Conservation (phyloP, 2,113 vertebrate species). For the Barnardius zonarius region DNA sequence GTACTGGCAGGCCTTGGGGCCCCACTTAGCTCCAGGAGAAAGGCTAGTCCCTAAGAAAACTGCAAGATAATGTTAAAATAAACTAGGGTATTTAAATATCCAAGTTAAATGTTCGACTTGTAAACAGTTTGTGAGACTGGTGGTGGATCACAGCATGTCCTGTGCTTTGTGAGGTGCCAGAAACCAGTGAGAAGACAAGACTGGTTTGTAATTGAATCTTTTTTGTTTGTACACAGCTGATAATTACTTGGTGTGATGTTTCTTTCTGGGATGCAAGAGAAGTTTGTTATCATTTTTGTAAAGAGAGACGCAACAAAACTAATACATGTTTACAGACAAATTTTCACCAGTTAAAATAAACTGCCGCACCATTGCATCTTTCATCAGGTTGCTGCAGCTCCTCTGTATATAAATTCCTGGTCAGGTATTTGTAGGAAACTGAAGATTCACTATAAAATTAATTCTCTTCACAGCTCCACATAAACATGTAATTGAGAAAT, state of each 20-base stretch:
- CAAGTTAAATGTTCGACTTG: background rate
- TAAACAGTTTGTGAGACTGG: background rate
- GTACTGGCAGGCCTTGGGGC: background rate
- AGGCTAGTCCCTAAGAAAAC: background rate
- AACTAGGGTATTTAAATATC: background rate
- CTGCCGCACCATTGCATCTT: background rate
- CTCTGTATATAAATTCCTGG: background rate
- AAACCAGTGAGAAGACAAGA: background rate
- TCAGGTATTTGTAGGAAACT: background rate
- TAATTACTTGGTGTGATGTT: background rate
- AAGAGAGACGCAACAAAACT: background rate
- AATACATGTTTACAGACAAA: conserved; percentile 15
- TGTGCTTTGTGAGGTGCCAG: conserved; percentile 8
- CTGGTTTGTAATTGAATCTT: background rate
- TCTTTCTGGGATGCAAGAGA: background rate
- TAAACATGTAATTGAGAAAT: background rate
- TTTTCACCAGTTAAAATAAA: conserved; percentile 40
- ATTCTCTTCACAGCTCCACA: background rate
- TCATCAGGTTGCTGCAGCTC: background rate
- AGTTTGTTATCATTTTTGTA: conserved; percentile 26
- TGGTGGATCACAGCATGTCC: background rate
- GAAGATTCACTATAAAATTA: background rate
- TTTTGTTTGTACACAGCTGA: background rate
- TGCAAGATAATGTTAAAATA: background rate
- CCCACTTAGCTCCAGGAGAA: background rate